Evolutionary conservation across 1,140 invertebrate genomes (phyloP).

Genomic region (Cardiocondyla obscurior): DNA sequence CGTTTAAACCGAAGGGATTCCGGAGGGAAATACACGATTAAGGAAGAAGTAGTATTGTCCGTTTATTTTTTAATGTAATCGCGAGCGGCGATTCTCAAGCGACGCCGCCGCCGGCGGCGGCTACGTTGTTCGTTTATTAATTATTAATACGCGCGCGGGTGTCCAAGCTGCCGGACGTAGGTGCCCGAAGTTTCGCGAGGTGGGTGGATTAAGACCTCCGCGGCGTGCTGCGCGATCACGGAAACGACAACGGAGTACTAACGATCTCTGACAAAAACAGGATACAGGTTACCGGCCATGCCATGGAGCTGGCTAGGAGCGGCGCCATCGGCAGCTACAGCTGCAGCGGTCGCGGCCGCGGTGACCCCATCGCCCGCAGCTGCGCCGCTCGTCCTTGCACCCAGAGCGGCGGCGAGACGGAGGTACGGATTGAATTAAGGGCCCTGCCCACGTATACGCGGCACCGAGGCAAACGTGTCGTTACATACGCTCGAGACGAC

Average conservation of each 20-base stretch:
- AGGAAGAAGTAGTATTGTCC: too few relatives aligned
- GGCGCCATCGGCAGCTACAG: slow-evolving; percentile 82
- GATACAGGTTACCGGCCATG: slow-evolving; percentile 83
- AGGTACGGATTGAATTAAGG: slow-evolving; percentile 67
- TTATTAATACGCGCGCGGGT: not conserved
- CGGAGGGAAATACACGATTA: not conserved
- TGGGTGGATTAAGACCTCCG: slow-evolving; percentile 47
- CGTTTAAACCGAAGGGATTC: not conserved
- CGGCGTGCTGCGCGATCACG: not conserved
- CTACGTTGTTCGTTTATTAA: not conserved
- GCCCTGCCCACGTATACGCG: slow-evolving; percentile 13
- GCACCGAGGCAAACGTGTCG: not conserved
- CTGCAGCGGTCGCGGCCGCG: slow-evolving; percentile 81
- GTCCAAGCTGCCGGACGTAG: not conserved
- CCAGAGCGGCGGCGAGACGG: slow-evolving; percentile 82
- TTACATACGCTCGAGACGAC: not conserved
- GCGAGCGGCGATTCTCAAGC: not conserved
- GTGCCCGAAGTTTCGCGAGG: not conserved
- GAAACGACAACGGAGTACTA: slow-evolving; percentile 34
- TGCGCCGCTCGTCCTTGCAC: slow-evolving; percentile 82
- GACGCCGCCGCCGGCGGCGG: too few relatives aligned
- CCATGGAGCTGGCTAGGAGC: slow-evolving; percentile 83
- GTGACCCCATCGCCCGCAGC: slow-evolving; percentile 82
- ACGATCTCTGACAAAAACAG: slow-evolving; percentile 75
- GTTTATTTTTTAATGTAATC: not conserved